Evolutionary conservation across 2,888 invertebrate genomes (phyloP), one percentile per base, ranked within the genome.

Genomic region (Seladonia tumulorum): DNA sequence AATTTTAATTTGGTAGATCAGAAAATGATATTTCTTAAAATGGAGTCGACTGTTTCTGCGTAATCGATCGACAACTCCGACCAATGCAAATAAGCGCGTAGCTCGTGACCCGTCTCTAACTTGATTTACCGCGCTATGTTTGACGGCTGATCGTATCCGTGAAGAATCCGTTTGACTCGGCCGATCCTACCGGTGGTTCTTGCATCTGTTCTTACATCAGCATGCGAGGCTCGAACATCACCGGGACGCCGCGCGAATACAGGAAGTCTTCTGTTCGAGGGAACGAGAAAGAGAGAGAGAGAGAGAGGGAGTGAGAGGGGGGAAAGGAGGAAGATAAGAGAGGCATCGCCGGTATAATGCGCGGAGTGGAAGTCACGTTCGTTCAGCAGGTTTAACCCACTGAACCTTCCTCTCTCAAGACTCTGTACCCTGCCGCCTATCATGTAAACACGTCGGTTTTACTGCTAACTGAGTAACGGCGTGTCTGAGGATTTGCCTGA

Each of bases 171-270:
- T 66, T 86, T 85, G 82, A 82, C 76, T 90, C 86, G 71, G 22
- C 80, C 73, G 57, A 79, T 85, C 63, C 42, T 47, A 70, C 74
- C 47, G 47, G 47, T 49, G 77, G 63, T 86, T 90, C 42, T 87
- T 82, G 79, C 84, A 73, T 79, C 76, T 87, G 78, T 73, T 89
- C 81, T 89, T 89, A 85, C 90, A 87, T 90, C 78, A 85, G 60
- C 73, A 75, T 81, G 76, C 82, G 72, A n/a, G 39, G 49, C 79
- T 76, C 35, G 75, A 74, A 86, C 73, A 68, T 53, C 49, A 35
- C 35, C 39, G 74, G 25, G 73, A 87, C 63, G 82, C 75, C 76
- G n/a, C 45, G 22, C 3, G 73, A 77, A 72, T 87, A 85, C 83
- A 85, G 87, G 91, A 85, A 83, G 80, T 87, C 70, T 78, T 87